Conservation (phyloP, 2,888 invertebrate species). For the Scaptomyza caliginosa region DNA sequence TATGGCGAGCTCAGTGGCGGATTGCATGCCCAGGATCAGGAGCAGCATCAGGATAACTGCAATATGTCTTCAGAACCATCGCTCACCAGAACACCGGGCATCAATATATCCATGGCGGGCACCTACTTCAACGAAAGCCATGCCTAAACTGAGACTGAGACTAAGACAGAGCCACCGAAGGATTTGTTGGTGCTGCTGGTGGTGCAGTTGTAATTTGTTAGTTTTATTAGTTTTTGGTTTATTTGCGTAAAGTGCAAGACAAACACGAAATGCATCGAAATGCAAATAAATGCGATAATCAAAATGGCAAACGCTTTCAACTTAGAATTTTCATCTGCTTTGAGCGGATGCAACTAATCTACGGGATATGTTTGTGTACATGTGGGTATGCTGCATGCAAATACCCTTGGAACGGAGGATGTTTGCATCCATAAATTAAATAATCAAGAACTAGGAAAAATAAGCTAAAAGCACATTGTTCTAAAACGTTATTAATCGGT, state of each 20-base stretch:
- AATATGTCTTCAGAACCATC: neutral
- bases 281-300: constrained; percentile 75
- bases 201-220: constrained; percentile 31
- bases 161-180: constrained; percentile 14
- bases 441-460: too few species aligned
- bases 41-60: neutral
- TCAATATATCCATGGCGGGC: constrained; percentile 1
- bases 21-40: too few species aligned
- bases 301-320: constrained; percentile 43
- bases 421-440: neutral
- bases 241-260: constrained; percentile 42
- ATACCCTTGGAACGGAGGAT: neutral
- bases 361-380: neutral
- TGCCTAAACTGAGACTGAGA: constrained; percentile 5
- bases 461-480: too few species aligned
- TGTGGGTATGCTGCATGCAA: neutral
- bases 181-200: neutral
- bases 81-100: neutral
- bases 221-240: constrained; percentile 43
- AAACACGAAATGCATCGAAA: constrained; percentile 53
- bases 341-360: neutral
- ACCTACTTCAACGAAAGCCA: constrained; percentile 53
- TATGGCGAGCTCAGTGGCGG: constrained; percentile 10
- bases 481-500: too few species aligned
- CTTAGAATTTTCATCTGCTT: neutral